Evolutionary conservation across 2,113 vertebrate species (phyloP).

Genomic region (Rhombomys opimus): DNA sequence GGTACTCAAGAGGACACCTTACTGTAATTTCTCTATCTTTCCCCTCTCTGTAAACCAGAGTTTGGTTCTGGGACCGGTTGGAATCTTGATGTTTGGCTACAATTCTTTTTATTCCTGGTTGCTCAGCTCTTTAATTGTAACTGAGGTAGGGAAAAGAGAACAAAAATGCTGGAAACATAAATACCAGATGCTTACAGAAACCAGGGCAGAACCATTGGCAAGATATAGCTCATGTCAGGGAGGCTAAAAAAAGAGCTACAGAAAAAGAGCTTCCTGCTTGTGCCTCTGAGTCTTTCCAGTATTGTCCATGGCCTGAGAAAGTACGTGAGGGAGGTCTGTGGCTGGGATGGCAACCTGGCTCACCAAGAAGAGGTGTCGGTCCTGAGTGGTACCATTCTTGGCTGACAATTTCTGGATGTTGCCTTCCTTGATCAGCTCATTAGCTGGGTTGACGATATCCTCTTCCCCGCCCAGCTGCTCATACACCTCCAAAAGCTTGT

Average conservation of each 20-base stretch:
- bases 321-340: conserved; percentile 77
- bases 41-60: neutral
- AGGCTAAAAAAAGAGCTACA: neutral
- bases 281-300: neutral
- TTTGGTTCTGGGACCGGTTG: neutral
- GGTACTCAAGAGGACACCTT: neutral
- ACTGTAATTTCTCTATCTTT: neutral
- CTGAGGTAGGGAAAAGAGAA: neutral
- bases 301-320: no score
- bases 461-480: conserved; percentile 96
- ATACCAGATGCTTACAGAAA: neutral
- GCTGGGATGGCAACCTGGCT: conserved; percentile 91
- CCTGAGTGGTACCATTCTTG: conserved; percentile 96
- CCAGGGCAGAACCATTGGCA: no score
- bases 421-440: conserved; percentile 98
- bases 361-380: conserved; percentile 97
- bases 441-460: conserved; percentile 98
- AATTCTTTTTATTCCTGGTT: neutral
- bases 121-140: neutral
- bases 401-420: conserved; percentile 98
- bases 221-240: neutral
- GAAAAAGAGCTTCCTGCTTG: neutral
- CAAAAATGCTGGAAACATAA: neutral
- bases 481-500: conserved; percentile 97
- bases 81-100: neutral